Base-by-base conservation (phyloP, 1,140 invertebrate species). In the Vanessa atalanta region DNA sequence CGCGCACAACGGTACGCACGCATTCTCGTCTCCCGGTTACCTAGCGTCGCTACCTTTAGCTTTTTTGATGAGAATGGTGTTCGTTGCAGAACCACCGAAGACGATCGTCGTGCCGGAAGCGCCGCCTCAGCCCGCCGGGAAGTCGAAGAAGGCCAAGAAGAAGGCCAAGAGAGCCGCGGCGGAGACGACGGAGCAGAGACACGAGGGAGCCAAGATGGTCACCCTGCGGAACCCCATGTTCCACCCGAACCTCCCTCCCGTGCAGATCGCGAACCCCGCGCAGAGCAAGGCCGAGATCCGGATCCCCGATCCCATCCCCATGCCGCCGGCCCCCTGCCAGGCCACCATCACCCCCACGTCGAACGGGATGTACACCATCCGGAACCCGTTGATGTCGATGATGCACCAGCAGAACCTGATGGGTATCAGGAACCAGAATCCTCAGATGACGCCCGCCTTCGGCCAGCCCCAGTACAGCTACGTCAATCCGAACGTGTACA, bases 181-280 rank as follows among this genome's bases (percentile, higher is more conserved):
- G 3, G 78, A 70, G 11, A 53, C 72, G 11, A 51, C 65, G 2
- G 82, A 86, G 11, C 37, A 78, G 12, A 88, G 86, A 47, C 73
- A 73, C 14, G 89, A 88, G 72, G 88, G 89, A n/a, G 92, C 95
- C 5, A 95, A 95, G 74, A 96, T 96, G 94, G 95, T 97, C 20
- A 97, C 96, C 0, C 94, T 96, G 26, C 93, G 95, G 8, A 97
- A 97, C 87, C 96, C 96, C 1, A 96, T 94, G 94, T 96, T 94
- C 93, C 95, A 93, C 81, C 91, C 93, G 0, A 88, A 91, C 70
- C 61, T 93, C 8, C 91, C 91, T 0, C 78, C 92, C 0, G 88
- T 91, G 0, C 88, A 91, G 65, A 83, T 92, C 50, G 79, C 77
- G 0, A 87, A 82, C 89, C 20, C 95, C 95, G 4, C 94, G 93